These are phyloP conservation scores for Caenorhabditis japonica DNA, from an alignment of 2,888 invertebrate species.

Conservation along the genomic window DNA sequence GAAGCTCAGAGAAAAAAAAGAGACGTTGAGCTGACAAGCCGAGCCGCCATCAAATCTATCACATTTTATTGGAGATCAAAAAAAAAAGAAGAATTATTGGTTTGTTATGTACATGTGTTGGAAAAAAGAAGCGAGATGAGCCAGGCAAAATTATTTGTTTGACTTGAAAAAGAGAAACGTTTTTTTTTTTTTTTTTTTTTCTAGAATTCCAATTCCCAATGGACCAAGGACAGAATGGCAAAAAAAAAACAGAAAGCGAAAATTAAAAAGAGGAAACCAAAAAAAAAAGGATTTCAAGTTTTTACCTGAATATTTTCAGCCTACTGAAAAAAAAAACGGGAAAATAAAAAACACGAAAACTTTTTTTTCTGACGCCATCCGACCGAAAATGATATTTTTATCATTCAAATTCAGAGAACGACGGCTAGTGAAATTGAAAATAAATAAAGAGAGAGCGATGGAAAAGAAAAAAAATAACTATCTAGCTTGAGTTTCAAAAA, in stretches of 20 bases:
- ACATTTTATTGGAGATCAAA: conserved; percentile 26
- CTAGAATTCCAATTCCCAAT: conserved; percentile 28
- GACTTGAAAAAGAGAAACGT: conserved; percentile 32
- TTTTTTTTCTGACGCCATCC: too few relatives aligned
- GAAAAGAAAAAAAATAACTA: too few relatives aligned
- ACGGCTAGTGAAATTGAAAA: too few relatives aligned
- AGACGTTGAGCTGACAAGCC: conserved; percentile 26
- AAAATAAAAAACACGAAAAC: too few relatives aligned
- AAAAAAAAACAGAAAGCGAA: conserved; percentile 10
- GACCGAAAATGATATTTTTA: too few relatives aligned
- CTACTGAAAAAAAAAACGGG: too few relatives aligned
- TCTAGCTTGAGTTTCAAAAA: too few relatives aligned
- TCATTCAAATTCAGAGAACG: too few relatives aligned
- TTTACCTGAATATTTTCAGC: too few relatives aligned
- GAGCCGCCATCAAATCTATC: conserved; percentile 20
- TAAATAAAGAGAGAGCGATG: too few relatives aligned
- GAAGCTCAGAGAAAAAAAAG: conserved; percentile 17
- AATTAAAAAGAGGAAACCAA: conserved; percentile 11
- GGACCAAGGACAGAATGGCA: conserved; percentile 3
- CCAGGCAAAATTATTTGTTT: conserved; percentile 42
- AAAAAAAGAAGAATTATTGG: conserved; percentile 35
- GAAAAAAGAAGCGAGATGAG: not conserved
- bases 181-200: not conserved
- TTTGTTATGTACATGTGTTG: conserved; percentile 17
- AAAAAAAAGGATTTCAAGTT: too few relatives aligned